Percentiles rank a stretch among this genome's conserved stretches.
Evolutionary conservation across 2,797 vertebrate species (phyloP).

Genomic region (Podarcis lilfordi): DNA sequence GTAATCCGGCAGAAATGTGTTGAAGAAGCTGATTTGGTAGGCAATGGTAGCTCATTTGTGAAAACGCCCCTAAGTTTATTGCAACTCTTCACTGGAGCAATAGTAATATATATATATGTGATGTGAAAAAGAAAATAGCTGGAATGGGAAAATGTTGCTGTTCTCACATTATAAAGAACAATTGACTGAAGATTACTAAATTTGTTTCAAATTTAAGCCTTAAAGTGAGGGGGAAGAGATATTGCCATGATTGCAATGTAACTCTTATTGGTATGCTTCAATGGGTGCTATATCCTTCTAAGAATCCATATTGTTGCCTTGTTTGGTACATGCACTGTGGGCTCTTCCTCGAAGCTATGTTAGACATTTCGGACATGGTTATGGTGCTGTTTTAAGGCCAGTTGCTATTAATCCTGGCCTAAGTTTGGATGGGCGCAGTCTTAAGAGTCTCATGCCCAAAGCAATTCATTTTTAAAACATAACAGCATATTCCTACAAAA

Average conservation of each 20-base stretch:
- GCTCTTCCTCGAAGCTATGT: background rate
- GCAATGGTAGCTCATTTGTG: slow-evolving; percentile 27
- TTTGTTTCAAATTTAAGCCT: background rate
- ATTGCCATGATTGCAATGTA: background rate
- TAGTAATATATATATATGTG: background rate
- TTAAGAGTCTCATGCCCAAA: background rate
- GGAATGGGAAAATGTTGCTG: background rate
- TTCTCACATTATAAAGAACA: background rate
- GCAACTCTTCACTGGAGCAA: background rate
- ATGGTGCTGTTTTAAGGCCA: background rate
- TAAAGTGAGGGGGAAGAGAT: background rate
- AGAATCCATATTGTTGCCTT: background rate
- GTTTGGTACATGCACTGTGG: background rate
- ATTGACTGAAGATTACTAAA: background rate
- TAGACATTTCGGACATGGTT: background rate
- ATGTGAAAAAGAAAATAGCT: background rate
- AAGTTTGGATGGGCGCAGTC: background rate
- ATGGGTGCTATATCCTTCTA: background rate
- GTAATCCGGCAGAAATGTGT: slow-evolving; percentile 90
- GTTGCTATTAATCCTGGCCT: background rate
- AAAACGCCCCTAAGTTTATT: background rate
- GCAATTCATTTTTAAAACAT: background rate
- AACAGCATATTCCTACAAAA: background rate
- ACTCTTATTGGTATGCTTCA: background rate
- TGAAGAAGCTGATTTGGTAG: slow-evolving; percentile 91